Percentiles rank a stretch among this genome's conserved stretches.
phyloP scores from a whole-genome alignment of 2,113 vertebrate species.

The Ptilonorhynchus violaceus region DNA sequence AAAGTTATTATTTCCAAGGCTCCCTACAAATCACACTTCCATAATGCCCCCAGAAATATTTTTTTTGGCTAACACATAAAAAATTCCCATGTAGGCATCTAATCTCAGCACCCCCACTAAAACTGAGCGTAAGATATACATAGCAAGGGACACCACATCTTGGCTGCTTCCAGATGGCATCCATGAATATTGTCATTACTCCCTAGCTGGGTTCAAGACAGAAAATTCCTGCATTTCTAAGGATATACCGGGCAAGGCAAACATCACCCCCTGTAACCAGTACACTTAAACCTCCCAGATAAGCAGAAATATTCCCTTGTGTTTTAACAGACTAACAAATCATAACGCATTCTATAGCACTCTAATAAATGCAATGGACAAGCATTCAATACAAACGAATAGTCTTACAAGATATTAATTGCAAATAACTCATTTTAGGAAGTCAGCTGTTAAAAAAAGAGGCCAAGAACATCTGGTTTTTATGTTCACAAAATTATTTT shows the following conservation, averaged over 20 bases:
- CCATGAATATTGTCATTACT: not conserved
- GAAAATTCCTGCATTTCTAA: not conserved
- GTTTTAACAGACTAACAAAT: not conserved
- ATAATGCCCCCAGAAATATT: accelerated
- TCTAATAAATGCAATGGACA: not conserved
- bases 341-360: accelerated
- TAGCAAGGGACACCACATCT: not conserved
- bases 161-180: not conserved
- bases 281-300: not conserved
- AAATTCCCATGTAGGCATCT: not conserved
- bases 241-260: not conserved
- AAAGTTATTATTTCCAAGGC: not conserved
- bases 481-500: not conserved
- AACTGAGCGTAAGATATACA: not conserved
- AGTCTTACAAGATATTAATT: not conserved
- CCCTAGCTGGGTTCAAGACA: not conserved
- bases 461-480: not conserved
- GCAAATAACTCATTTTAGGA: not conserved
- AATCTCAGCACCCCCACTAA: not conserved
- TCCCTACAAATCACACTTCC: not conserved
- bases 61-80: not conserved
- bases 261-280: not conserved
- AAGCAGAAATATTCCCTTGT: not conserved
- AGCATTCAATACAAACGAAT: not conserved
- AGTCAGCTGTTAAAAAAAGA: not conserved